These are phyloP conservation scores for Seira ritae DNA, from an alignment of 2,888 invertebrate species.

Conservation along the genomic window DNA sequence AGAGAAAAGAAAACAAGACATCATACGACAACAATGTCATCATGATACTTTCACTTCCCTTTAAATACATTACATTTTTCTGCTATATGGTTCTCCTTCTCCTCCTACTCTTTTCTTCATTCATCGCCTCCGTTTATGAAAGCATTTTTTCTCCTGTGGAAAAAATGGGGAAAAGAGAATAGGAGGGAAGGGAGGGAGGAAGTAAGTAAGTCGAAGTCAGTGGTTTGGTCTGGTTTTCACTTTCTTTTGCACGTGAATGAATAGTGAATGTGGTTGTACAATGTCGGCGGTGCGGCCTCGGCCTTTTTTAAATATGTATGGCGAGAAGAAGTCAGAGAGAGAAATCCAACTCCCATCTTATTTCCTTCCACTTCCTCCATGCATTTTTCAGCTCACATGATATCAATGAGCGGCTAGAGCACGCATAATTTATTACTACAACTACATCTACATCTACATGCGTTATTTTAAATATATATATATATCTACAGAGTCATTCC, in stretches of 20 bases:
- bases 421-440: constrained; percentile 19
- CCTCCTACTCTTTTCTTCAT: constrained; percentile 23
- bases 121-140: constrained; percentile 10
- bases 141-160: neutral
- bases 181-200: constrained; percentile 16
- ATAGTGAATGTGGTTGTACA: constrained; percentile 2
- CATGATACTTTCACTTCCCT: neutral
- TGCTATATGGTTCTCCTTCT: neutral
- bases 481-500: too few relatives aligned
- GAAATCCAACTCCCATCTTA: constrained; percentile 31
- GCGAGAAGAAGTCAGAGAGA: neutral
- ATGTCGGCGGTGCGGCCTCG: neutral
- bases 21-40: constrained; percentile 17
- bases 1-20: constrained; percentile 19
- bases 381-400: neutral
- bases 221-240: constrained; percentile 17
- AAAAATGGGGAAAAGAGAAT: constrained; percentile 8
- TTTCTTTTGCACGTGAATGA: neutral
- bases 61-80: constrained; percentile 15
- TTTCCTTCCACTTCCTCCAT: constrained; percentile 33
- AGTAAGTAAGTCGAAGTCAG: constrained; percentile 12
- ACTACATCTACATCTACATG: too few relatives aligned
- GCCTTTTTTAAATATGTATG: constrained; percentile 9
- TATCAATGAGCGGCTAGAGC: constrained; percentile 22
- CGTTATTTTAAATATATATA: constrained; percentile 11